A percentile compares a stretch with the other conserved stretches of the same genome.
phyloP scores from a whole-genome alignment of 2,888 invertebrate species.

The Limnephilus lunatus region DNA sequence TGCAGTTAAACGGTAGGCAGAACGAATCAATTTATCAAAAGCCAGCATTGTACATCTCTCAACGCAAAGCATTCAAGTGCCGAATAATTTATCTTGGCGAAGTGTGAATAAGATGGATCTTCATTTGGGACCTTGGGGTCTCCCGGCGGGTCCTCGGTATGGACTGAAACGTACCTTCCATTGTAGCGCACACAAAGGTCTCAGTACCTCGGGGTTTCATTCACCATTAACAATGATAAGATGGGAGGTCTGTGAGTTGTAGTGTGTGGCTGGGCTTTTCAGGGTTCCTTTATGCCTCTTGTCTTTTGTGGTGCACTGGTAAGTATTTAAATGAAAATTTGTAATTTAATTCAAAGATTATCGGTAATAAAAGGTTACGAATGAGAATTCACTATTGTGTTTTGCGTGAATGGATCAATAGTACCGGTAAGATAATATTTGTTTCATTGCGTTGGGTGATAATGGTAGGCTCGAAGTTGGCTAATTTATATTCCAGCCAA shows the following conservation, averaged over 20 bases:
- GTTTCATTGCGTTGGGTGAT: neutral
- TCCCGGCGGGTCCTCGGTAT: neutral
- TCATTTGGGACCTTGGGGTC: neutral
- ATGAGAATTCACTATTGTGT: neutral
- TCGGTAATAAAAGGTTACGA: neutral
- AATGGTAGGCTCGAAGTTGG: too few relatives aligned
- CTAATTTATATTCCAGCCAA: too few relatives aligned
- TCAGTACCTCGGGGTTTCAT: neutral
- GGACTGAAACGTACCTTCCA: neutral
- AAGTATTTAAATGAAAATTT: neutral
- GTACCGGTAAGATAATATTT: neutral
- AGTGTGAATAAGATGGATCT: constrained; percentile 2
- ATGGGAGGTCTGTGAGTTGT: neutral
- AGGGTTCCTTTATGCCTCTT: neutral
- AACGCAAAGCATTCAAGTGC: neutral
- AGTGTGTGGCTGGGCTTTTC: neutral
- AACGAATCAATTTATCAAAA: neutral
- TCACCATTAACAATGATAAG: neutral
- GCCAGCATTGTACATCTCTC: neutral
- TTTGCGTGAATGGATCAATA: neutral
- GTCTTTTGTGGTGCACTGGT: neutral
- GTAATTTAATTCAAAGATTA: neutral
- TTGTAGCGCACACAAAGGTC: neutral
- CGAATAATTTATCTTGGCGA: neutral
- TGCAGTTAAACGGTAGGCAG: neutral